Evolutionary conservation across 2,113 vertebrate genomes (phyloP).

Genomic region (Lichenostomus cassidix): DNA sequence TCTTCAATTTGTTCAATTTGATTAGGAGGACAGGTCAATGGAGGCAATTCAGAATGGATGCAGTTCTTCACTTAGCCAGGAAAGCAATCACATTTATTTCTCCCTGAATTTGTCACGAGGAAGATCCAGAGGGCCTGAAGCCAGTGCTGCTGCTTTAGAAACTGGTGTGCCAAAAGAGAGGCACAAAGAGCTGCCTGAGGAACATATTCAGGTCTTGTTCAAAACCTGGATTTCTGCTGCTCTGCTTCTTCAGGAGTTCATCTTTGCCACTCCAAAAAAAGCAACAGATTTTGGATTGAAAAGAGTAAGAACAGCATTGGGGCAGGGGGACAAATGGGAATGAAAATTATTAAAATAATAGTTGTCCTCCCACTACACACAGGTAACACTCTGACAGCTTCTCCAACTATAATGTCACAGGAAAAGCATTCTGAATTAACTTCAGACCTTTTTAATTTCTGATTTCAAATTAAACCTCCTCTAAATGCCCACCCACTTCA

Average conservation of each 20-base stretch:
- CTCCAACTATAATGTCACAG: not conserved
- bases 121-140: not conserved
- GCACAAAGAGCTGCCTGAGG: not conserved
- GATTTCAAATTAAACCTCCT: not conserved
- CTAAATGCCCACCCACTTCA: not conserved
- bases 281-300: not conserved
- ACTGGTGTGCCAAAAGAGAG: not conserved
- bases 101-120: not conserved
- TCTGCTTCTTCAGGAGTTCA: not conserved
- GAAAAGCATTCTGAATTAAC: not conserved
- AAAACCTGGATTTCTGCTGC: not conserved
- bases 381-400: not conserved
- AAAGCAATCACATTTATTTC: slow-evolving; percentile 2
- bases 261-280: not conserved
- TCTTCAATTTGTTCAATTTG: not conserved
- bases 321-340: not conserved
- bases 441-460: not conserved
- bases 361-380: not conserved
- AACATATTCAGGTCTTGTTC: not conserved
- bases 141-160: not conserved
- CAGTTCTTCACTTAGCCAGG: not conserved
- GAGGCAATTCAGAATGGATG: not conserved
- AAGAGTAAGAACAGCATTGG: not conserved
- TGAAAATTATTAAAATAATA: not conserved
- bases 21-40: not conserved